Evolutionary conservation across 2,113 vertebrate species (phyloP).

Genomic region (Melanotaenia duboulayi): DNA sequence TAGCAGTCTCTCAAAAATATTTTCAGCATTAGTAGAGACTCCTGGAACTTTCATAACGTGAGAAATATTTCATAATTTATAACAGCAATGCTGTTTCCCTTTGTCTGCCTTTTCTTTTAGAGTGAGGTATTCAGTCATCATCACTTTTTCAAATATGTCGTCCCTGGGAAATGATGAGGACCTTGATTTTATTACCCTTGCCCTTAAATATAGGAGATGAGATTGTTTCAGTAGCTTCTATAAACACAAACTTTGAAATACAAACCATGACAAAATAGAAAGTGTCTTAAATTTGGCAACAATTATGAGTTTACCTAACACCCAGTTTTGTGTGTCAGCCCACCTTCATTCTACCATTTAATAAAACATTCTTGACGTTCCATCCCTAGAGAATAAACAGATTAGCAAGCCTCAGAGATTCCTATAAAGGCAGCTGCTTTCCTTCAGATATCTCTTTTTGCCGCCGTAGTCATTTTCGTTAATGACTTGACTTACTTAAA

Average conservation of each 20-base stretch:
- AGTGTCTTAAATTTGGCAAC: neutral
- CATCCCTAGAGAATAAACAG: conserved; percentile 32
- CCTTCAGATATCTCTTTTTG: conserved; percentile 55
- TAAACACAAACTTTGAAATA: neutral
- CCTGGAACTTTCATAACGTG: neutral
- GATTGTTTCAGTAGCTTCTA: neutral
- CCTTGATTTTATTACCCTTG: neutral
- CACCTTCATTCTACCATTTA: conserved; percentile 15
- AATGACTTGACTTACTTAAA: conserved; percentile 71
- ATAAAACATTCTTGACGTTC: conserved; percentile 13
- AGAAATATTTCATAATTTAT: too few relatives aligned
- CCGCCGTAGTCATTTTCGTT: conserved; percentile 54
- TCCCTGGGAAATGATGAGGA: neutral
- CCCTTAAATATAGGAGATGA: neutral
- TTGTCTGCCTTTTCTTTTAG: neutral
- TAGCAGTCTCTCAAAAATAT: neutral
- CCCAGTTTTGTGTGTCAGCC: conserved; percentile 9
- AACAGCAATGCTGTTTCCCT: neutral
- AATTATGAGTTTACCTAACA: neutral
- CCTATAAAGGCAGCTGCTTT: conserved; percentile 35
- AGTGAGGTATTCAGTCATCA: neutral
- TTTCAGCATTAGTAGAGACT: neutral
- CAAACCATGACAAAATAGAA: neutral
- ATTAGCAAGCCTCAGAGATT: conserved; percentile 52
- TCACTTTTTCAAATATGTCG: neutral